Percentiles rank a stretch among this genome's conserved stretches.
These are phyloP conservation scores for Conomelus anceps DNA, from an alignment of 2,888 invertebrate genomes.

Conservation along the genomic window DNA sequence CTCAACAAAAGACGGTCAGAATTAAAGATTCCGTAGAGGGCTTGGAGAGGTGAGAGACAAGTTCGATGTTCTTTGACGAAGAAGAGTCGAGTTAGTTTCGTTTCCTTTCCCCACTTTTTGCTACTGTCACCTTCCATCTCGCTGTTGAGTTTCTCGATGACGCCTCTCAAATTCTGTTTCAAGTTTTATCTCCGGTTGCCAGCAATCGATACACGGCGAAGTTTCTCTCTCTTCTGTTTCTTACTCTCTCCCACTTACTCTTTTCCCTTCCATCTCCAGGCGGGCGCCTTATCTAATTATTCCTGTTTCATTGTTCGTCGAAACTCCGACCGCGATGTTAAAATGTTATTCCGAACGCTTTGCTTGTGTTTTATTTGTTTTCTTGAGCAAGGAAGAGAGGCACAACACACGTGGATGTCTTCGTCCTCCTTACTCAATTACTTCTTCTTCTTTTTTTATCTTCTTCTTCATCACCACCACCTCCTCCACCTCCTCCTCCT, in stretches of 20 bases:
- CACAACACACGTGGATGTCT: not conserved
- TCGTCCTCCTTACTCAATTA: not conserved
- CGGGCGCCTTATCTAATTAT: conserved; percentile 7
- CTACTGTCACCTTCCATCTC: not conserved
- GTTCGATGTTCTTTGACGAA: conserved; percentile 11
- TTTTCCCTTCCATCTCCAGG: not conserved
- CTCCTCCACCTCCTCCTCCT: not conserved
- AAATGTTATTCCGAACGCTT: conserved; percentile 6
- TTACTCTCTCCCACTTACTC: not conserved
- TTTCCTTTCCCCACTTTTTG: not conserved
- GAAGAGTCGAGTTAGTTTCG: not conserved
- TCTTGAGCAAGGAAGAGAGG: not conserved
- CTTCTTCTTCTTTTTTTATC: not conserved
- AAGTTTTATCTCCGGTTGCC: conserved; percentile 9
- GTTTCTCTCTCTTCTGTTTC: not conserved
- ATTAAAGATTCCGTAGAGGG: not conserved
- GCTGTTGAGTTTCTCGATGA: conserved; percentile 1
- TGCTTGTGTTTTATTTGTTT: not conserved
- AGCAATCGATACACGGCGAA: conserved; percentile 1
- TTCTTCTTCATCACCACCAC: not conserved
- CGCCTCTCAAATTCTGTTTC: conserved; percentile 12
- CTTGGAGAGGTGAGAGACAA: conserved; percentile 6
- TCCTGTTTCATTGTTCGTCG: conserved; percentile 6
- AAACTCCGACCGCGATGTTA: not conserved
- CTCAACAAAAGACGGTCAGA: not conserved